A percentile compares a stretch with the other conserved stretches of the same genome.
Conservation (phyloP, 2,113 vertebrate genomes). For the Proteles cristata region DNA sequence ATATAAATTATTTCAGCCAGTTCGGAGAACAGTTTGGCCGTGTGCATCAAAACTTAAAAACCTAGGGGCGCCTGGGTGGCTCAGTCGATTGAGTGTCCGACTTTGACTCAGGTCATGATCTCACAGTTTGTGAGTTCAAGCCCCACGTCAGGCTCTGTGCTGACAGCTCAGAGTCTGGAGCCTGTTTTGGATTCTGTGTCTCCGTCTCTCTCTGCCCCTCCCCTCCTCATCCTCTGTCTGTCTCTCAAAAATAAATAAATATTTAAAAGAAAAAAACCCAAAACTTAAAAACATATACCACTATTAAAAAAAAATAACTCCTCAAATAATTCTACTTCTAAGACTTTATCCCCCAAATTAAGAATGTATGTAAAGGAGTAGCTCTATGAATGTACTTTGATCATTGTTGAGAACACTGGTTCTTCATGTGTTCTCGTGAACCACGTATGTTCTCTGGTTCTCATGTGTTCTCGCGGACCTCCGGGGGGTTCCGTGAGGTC, state of each 20-base stretch:
- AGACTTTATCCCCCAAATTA: neutral
- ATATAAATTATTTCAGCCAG: neutral
- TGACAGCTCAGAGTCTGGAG: too few relatives aligned
- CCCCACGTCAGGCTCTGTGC: too few relatives aligned
- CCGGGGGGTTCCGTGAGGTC: neutral
- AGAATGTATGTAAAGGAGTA: slow-evolving; percentile 30
- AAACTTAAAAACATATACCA: too few relatives aligned
- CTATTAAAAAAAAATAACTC: neutral
- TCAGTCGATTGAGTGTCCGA: too few relatives aligned
- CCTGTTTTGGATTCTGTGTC: too few relatives aligned
- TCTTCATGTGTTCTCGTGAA: neutral
- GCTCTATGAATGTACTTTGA: neutral
- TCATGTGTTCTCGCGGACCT: neutral
- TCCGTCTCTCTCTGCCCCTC: too few relatives aligned
- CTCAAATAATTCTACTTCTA: slow-evolving; percentile 31
- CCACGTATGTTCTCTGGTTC: neutral
- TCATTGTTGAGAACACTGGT: neutral
- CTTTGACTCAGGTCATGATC: too few relatives aligned
- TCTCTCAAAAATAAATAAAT: too few relatives aligned
- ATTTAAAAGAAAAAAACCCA: too few relatives aligned
- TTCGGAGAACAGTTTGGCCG: neutral
- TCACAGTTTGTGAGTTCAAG: too few relatives aligned
- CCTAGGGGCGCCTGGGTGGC: too few relatives aligned
- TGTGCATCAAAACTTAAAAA: slow-evolving; percentile 11
- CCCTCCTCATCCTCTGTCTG: too few relatives aligned